phyloP scores from a whole-genome alignment of 2,888 invertebrate species.

The Spilarctia lutea region DNA sequence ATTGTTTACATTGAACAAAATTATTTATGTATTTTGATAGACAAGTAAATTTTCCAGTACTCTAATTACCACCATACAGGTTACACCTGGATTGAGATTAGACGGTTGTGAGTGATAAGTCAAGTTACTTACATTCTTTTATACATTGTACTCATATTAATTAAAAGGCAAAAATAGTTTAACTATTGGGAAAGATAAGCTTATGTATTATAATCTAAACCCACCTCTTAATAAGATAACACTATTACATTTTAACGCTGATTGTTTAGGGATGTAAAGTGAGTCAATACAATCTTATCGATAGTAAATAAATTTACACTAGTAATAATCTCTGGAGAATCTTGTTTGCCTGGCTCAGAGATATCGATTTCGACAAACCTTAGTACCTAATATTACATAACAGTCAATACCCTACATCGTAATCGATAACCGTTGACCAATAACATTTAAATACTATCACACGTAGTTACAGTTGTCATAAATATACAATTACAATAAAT shows the following conservation, averaged over 20 bases:
- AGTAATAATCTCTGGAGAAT: background rate
- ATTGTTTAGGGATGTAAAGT: background rate
- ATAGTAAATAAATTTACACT: background rate
- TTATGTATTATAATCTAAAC: too few relatives aligned
- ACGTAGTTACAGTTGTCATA: slow-evolving; percentile 19
- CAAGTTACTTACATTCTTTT: too few relatives aligned
- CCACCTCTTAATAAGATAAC: background rate
- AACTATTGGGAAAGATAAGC: too few relatives aligned
- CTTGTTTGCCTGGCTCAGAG: background rate
- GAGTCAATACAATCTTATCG: background rate
- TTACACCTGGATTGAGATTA: too few relatives aligned
- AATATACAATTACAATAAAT: slow-evolving; percentile 13
- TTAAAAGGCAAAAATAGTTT: too few relatives aligned
- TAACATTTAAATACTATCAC: slow-evolving; percentile 15
- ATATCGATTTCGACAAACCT: background rate
- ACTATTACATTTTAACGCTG: background rate
- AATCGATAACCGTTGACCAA: slow-evolving; percentile 14
- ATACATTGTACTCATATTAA: too few relatives aligned
- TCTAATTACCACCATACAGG: too few relatives aligned
- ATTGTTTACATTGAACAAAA: too few relatives aligned
- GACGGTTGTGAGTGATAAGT: too few relatives aligned
- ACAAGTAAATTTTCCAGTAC: too few relatives aligned
- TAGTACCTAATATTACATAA: background rate
- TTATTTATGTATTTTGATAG: too few relatives aligned
- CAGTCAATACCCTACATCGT: slow-evolving; percentile 9